phyloP scores from a whole-genome alignment of 2,113 vertebrate species.

The Gymnorhina tibicen region DNA sequence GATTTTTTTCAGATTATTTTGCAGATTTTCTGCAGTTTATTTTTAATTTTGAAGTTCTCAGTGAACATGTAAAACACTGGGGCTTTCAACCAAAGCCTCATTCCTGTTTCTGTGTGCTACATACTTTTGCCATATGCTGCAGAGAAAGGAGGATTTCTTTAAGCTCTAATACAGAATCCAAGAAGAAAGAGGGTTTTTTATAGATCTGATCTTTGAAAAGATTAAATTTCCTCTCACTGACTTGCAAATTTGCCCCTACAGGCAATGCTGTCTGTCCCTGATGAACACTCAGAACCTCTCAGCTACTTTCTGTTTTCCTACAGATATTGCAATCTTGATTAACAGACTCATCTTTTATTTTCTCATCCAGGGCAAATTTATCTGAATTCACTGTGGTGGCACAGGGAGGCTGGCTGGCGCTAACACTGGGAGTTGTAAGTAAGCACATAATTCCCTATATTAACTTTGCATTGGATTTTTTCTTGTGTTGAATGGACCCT shows the following conservation, averaged over 20 bases:
- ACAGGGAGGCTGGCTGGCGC: conserved; percentile 56
- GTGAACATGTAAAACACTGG: background rate
- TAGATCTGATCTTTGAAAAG: conserved; percentile 58
- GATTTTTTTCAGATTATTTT: background rate
- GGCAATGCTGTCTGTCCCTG: conserved; percentile 6
- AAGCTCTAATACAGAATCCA: conserved; percentile 39
- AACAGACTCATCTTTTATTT: conserved; percentile 37
- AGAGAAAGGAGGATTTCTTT: conserved; percentile 50
- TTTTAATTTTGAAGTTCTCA: background rate
- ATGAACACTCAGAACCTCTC: background rate
- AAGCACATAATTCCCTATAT: background rate
- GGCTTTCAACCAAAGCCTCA: background rate
- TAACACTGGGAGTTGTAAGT: conserved; percentile 62
- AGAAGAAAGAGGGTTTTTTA: conserved; percentile 50
- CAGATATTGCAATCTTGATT: conserved; percentile 43
- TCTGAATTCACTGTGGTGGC: conserved; percentile 67
- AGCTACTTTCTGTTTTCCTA: conserved; percentile 30
- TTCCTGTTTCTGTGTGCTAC: background rate
- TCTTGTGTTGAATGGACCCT: background rate
- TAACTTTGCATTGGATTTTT: background rate
- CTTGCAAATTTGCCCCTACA: conserved; percentile 37
- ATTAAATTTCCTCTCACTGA: conserved; percentile 56
- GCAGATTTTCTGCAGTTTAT: background rate
- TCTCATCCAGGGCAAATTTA: conserved; percentile 68
- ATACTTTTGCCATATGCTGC: conserved; percentile 36